Percentiles rank a stretch among this genome's conserved stretches.
phyloP scores from a whole-genome alignment of 2,888 invertebrate species.

The Ischnus inquisitorius region DNA sequence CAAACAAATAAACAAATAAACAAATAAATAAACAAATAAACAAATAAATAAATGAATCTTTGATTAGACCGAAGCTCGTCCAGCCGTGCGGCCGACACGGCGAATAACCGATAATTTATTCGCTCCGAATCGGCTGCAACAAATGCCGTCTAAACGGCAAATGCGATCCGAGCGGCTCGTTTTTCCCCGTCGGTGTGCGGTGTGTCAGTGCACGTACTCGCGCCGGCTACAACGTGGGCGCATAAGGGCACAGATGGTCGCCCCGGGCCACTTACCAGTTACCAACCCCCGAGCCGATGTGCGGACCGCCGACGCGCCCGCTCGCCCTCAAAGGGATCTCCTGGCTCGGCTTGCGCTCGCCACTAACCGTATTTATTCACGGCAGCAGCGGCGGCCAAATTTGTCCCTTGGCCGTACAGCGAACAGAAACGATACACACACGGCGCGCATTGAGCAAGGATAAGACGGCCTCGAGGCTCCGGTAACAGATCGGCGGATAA shows the following conservation, averaged over 20 bases:
- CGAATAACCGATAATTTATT: conserved; percentile 81
- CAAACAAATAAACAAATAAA: too few species aligned
- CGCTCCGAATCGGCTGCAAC: conserved; percentile 75
- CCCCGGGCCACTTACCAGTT: conserved; percentile 85
- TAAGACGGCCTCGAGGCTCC: conserved; percentile 46
- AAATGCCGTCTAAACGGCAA: conserved; percentile 84
- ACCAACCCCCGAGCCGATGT: conserved; percentile 77
- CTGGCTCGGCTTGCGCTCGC: conserved; percentile 80
- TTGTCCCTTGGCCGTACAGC: conserved; percentile 70
- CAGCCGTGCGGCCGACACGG: conserved; percentile 47
- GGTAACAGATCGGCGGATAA: conserved; percentile 21
- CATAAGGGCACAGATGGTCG: conserved; percentile 85
- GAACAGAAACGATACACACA: conserved; percentile 15
- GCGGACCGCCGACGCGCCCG: conserved; percentile 65
- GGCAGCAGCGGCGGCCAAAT: conserved; percentile 77
- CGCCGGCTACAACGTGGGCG: conserved; percentile 63
- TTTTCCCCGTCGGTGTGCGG: conserved; percentile 37
- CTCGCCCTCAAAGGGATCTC: conserved; percentile 83
- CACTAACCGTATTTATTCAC: conserved; percentile 85
- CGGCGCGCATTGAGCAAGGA: conserved; percentile 11
- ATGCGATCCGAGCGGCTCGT: conserved; percentile 83
- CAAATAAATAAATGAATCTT: too few species aligned
- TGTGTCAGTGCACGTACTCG: conserved; percentile 43
- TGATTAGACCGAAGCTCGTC: too few species aligned
- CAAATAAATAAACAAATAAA: too few species aligned